phyloP scores from a whole-genome alignment of 2,888 invertebrate genomes.

The Cryptophagus acutangulus region DNA sequence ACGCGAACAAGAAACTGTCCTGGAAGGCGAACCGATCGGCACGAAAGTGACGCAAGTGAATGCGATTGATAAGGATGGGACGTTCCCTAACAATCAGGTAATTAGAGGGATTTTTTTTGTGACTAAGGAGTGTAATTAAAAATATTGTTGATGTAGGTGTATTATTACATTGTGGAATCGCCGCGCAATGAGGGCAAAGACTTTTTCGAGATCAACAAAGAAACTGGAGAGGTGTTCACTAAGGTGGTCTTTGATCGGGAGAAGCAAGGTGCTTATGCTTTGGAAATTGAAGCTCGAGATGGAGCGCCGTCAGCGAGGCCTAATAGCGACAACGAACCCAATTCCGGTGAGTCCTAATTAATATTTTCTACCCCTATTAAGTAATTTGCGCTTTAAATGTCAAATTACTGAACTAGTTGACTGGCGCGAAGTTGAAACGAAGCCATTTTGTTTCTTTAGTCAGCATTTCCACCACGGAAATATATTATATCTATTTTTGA shows the following conservation, averaged over 20 bases:
- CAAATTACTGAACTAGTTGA: no score
- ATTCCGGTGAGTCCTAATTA: conserved; percentile 78
- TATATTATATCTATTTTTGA: no score
- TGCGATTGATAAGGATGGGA: conserved; percentile 94
- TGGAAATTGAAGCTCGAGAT: conserved; percentile 95
- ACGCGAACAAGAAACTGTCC: conserved; percentile 89
- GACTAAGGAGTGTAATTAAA: neutral
- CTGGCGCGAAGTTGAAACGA: no score
- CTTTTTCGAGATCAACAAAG: conserved; percentile 93
- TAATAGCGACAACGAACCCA: conserved; percentile 88
- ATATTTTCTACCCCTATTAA: no score
- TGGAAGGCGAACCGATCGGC: conserved; percentile 91
- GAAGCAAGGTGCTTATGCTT: conserved; percentile 93
- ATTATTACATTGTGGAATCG: conserved; percentile 89
- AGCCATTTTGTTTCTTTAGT: no score
- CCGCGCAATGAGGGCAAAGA: conserved; percentile 90
- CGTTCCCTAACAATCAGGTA: conserved; percentile 91
- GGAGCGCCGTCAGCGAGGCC: conserved; percentile 94
- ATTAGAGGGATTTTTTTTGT: conserved; percentile 25
- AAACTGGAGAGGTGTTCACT: conserved; percentile 93
- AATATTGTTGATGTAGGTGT: conserved; percentile 62
- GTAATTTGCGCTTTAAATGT: no score
- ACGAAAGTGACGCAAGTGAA: conserved; percentile 95
- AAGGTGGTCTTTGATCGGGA: conserved; percentile 95
- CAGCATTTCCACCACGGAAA: no score